phyloP scores from a whole-genome alignment of 1,140 invertebrate species.

The Wasmannia auropunctata region DNA sequence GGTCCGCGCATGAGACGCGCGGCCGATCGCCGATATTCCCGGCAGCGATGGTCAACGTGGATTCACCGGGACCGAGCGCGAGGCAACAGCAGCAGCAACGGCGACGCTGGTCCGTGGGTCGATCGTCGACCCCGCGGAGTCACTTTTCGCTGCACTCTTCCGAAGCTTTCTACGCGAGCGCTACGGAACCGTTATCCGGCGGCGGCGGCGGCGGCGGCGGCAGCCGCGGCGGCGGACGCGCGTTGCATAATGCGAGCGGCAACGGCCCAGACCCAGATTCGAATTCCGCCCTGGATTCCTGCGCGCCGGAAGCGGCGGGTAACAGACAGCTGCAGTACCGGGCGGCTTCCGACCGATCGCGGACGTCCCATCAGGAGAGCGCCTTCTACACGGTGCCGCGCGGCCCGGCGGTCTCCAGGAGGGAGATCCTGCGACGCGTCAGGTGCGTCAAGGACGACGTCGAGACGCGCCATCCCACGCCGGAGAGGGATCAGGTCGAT shows the following conservation, averaged over 20 bases:
- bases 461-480: slow-evolving; percentile 47
- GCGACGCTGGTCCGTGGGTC: slow-evolving; percentile 50
- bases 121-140: slow-evolving; percentile 70
- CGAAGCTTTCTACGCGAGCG: slow-evolving; percentile 77
- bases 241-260: slow-evolving; percentile 79
- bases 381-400: slow-evolving; percentile 60
- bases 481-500: slow-evolving; percentile 38
- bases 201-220: slow-evolving; percentile 53
- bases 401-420: slow-evolving; percentile 71
- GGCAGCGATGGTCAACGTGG: slow-evolving; percentile 44
- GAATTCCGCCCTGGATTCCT: slow-evolving; percentile 71
- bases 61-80: slow-evolving; percentile 26
- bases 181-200: slow-evolving; percentile 78
- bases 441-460: slow-evolving; percentile 67
- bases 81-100: slow-evolving; percentile 48
- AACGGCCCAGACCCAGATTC: slow-evolving; percentile 79
- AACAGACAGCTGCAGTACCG: slow-evolving; percentile 31
- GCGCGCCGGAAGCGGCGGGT: slow-evolving; percentile 57
- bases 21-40: not conserved
- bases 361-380: too few species aligned
- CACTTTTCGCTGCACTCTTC: slow-evolving; percentile 69
- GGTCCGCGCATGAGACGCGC: slow-evolving; percentile 13
- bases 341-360: slow-evolving; percentile 43
- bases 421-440: slow-evolving; percentile 76
- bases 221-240: slow-evolving; percentile 69